Base-by-base conservation (phyloP, 2,888 invertebrate species). In the Nymphalis urticae region DNA sequence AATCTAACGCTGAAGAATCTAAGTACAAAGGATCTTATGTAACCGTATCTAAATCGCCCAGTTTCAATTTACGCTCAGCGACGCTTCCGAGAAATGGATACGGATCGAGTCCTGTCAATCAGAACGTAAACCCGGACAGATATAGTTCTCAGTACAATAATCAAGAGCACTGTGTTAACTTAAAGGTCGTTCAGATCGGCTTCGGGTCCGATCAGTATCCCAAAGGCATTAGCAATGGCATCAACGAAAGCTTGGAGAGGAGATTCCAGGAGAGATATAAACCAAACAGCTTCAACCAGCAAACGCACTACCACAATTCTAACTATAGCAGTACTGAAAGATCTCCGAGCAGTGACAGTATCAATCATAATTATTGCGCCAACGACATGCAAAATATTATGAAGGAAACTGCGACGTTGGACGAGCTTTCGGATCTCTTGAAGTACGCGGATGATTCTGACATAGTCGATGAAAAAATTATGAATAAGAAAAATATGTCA, bases 361-460 rank as follows among this genome's bases (percentile, higher is more conserved):
- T 90, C 72, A 92, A 90, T 74, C 92, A 92, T 72, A 91, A 91
- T 75, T 92, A 90, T 74, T 88, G 89, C 73, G 77, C 89, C 9
- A 90, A 80, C 64, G 90, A 92, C 24, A 89, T 90, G 88, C 92
- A 88, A 73, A 92, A 85, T 70, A 85, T 90, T 27, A 88, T 88
- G 82, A 85, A 88, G 81, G 94, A 91, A 81, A 94, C 94, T 64
- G 94, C 94, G 50, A 96, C 95, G 64, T 84, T 96, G 51, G 96
- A 96, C 75, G 96, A 96, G 81, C 86, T 96, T 1, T 95, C 96
- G 4, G 96, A 96, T 84, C 87, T 95, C 2, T 85, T 96, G 67
- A 94, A 95, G 75, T 96, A 96, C 78, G 95, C 95, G 50, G 97
- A 97, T 76, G 96, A 96, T 81, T 95, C 96, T 47, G 95, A 94